phyloP scores from a whole-genome alignment of 2,113 vertebrate species.

The Lipophrys pholis region DNA sequence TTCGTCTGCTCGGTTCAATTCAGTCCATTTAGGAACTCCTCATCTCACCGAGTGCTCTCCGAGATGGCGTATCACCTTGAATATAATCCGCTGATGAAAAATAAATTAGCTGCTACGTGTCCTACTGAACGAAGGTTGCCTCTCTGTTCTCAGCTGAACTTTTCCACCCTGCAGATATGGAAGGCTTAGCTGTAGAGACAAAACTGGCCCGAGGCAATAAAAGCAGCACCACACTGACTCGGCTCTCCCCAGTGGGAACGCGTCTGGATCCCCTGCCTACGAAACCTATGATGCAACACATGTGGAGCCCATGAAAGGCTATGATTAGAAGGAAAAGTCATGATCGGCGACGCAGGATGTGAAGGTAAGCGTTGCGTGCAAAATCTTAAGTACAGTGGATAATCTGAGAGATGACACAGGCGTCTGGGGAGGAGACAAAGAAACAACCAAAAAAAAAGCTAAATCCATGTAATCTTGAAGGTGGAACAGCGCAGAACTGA shows the following conservation, averaged over 20 bases:
- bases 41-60: not conserved
- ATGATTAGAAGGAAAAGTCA: slow-evolving; percentile 56
- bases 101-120: slow-evolving; percentile 61
- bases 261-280: slow-evolving; percentile 64
- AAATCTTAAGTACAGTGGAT: not conserved
- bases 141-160: slow-evolving; percentile 71
- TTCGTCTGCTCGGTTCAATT: slow-evolving; percentile 1
- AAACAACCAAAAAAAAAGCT: not conserved
- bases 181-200: slow-evolving; percentile 69
- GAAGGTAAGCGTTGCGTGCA: slow-evolving; percentile 37
- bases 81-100: slow-evolving; percentile 51
- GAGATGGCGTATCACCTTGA: slow-evolving; percentile 48
- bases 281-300: slow-evolving; percentile 70
- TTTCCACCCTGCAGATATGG: slow-evolving; percentile 69
- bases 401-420: slow-evolving; percentile 8
- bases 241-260: slow-evolving; percentile 62
- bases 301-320: slow-evolving; percentile 58
- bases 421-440: not conserved
- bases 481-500: slow-evolving; percentile 22
- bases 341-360: slow-evolving; percentile 5
- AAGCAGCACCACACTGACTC: slow-evolving; percentile 68
- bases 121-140: slow-evolving; percentile 67
- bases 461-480: not conserved
- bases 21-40: slow-evolving; percentile 1
- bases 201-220: slow-evolving; percentile 73